Evolutionary conservation across 1,140 invertebrate genomes (phyloP).

Genomic region (Mya arenaria): DNA sequence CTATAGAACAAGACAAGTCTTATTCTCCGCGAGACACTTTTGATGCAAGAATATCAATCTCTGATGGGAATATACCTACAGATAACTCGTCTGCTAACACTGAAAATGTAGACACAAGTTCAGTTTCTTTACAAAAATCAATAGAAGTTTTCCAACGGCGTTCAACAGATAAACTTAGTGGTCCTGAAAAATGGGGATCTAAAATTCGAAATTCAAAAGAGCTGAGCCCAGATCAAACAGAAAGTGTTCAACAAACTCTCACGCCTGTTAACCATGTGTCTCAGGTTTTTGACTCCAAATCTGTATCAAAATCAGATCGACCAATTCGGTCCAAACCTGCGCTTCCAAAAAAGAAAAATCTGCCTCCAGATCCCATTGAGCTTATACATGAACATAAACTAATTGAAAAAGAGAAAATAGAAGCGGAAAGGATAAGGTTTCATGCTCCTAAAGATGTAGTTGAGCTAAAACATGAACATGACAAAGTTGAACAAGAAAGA

Average conservation of each 20-base stretch:
- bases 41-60: conserved; percentile 16
- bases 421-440: no score
- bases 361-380: conserved; percentile 42
- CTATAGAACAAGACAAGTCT: not conserved
- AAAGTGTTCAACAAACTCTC: conserved; percentile 14
- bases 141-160: conserved; percentile 10
- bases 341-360: conserved; percentile 1
- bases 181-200: not conserved
- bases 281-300: conserved; percentile 52
- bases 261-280: conserved; percentile 23
- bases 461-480: conserved; percentile 50
- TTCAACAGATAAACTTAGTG: not conserved
- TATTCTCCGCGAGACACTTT: not conserved
- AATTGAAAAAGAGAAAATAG: not conserved
- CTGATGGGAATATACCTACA: no score
- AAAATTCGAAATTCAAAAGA: conserved; percentile 2
- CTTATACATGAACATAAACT: conserved; percentile 48
- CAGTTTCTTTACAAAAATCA: conserved; percentile 46
- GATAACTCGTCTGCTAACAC: no score
- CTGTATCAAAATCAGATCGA: conserved; percentile 6
- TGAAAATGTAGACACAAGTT: conserved; percentile 23
- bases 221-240: not conserved
- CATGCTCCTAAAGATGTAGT: conserved; percentile 41
- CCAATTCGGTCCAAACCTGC: conserved; percentile 2
- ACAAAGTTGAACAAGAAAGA: conserved; percentile 1